A percentile compares a stretch with the other conserved stretches of the same genome.
Evolutionary conservation across 2,888 invertebrate species (phyloP).

Genomic region (Myopa testacea): DNA sequence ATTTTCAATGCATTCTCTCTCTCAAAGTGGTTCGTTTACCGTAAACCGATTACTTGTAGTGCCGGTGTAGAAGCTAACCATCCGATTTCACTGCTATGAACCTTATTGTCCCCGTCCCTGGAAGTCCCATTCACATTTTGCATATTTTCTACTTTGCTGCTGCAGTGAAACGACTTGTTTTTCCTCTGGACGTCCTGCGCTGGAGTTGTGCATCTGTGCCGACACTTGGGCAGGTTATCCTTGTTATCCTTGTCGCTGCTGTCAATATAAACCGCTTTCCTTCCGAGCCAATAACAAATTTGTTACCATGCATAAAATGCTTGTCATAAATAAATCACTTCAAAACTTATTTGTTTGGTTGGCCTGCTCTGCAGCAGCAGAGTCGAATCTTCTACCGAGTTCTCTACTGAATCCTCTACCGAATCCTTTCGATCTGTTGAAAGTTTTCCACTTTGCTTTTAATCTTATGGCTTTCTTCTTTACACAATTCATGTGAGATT

Average conservation of each 20-base stretch:
- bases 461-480: background rate
- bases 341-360: constrained; percentile 1
- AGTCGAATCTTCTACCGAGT: background rate
- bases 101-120: background rate
- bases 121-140: constrained; percentile 3
- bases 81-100: too few species aligned
- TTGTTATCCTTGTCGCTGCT: constrained; percentile 13
- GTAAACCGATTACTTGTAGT: too few species aligned
- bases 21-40: too few species aligned
- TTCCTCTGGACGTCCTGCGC: background rate
- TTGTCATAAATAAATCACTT: constrained; percentile 20
- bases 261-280: background rate
- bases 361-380: background rate
- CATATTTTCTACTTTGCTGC: background rate
- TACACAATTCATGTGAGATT: background rate
- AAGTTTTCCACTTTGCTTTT: background rate
- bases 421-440: background rate
- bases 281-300: constrained; percentile 15
- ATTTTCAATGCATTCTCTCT: too few species aligned
- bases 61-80: too few species aligned
- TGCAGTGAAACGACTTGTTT: background rate
- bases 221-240: background rate
- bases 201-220: constrained; percentile 12
- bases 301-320: constrained; percentile 4
- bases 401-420: too few species aligned